Percentiles rank a stretch among this genome's conserved stretches.
These are phyloP conservation scores for Eulemur coronatus DNA, from an alignment of 2,797 vertebrate species.

Conservation along the genomic window DNA sequence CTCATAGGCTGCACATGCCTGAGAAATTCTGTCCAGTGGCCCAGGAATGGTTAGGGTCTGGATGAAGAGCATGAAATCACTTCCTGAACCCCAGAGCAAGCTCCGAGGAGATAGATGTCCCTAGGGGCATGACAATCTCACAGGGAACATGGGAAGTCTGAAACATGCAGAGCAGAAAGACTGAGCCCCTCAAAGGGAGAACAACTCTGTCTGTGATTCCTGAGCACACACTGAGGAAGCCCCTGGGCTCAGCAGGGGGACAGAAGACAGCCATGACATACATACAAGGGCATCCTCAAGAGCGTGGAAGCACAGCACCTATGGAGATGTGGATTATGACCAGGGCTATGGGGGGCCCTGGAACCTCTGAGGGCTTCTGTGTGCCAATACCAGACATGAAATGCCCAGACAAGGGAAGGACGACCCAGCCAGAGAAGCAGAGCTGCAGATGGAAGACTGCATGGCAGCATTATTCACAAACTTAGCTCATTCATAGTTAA, in stretches of 20 bases:
- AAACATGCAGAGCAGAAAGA: neutral
- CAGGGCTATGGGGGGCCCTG: neutral
- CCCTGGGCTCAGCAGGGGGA: neutral
- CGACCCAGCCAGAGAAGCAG: constrained; percentile 40
- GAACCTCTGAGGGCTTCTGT: constrained; percentile 37
- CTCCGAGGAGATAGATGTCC: neutral
- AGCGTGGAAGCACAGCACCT: neutral
- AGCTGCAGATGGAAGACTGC: constrained; percentile 55
- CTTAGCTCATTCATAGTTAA: neutral
- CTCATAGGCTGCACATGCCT: neutral
- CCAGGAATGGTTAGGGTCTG: neutral
- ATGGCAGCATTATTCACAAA: constrained; percentile 31
- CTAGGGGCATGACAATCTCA: neutral
- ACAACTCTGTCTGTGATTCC: neutral
- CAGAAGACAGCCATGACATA: rapidly evolving
- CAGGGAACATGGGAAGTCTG: neutral
- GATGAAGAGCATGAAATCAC: neutral
- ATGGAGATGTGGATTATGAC: neutral
- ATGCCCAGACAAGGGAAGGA: constrained; percentile 63
- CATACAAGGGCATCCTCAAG: neutral
- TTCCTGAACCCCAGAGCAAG: neutral
- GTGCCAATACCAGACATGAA: constrained; percentile 54
- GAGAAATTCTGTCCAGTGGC: neutral
- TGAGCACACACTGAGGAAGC: neutral
- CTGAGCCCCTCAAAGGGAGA: neutral